Conservation (phyloP, 2,888 invertebrate genomes). For the Thereva unica region DNA sequence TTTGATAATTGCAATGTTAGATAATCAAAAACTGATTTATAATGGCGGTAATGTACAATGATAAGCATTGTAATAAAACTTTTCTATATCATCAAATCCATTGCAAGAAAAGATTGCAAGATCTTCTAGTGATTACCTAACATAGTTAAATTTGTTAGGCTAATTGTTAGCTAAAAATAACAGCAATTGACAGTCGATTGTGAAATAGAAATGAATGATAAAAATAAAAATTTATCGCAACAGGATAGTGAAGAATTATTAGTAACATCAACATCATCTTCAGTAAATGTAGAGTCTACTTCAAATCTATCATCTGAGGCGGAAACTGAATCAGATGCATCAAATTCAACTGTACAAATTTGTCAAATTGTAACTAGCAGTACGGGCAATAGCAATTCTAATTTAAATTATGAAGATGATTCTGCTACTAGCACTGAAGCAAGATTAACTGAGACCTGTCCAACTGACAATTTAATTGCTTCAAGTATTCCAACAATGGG, state of each 20-base stretch:
- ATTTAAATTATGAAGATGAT: slow-evolving; percentile 25
- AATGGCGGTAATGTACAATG: slow-evolving; percentile 26
- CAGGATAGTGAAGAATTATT: slow-evolving; percentile 50
- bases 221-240: slow-evolving; percentile 36
- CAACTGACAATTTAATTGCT: neutral
- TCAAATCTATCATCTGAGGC: slow-evolving; percentile 32
- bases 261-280: slow-evolving; percentile 50
- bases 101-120: slow-evolving; percentile 32
- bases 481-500: slow-evolving; percentile 35
- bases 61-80: slow-evolving; percentile 2
- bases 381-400: slow-evolving; percentile 26
- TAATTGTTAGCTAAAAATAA: slow-evolving; percentile 23
- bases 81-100: slow-evolving; percentile 27
- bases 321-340: slow-evolving; percentile 37
- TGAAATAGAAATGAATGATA: slow-evolving; percentile 43
- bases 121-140: slow-evolving; percentile 33
- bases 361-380: slow-evolving; percentile 40
- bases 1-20: slow-evolving; percentile 24
- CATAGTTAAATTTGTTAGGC: slow-evolving; percentile 11
- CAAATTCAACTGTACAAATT: slow-evolving; percentile 29
- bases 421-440: slow-evolving; percentile 23
- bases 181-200: slow-evolving; percentile 34
- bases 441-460: slow-evolving; percentile 9
- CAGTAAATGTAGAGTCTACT: slow-evolving; percentile 43
- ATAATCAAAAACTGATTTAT: slow-evolving; percentile 14